Percentiles rank a stretch among this genome's conserved stretches.
phyloP scores from a whole-genome alignment of 2,888 invertebrate species.

The Drosophila tripunctata region DNA sequence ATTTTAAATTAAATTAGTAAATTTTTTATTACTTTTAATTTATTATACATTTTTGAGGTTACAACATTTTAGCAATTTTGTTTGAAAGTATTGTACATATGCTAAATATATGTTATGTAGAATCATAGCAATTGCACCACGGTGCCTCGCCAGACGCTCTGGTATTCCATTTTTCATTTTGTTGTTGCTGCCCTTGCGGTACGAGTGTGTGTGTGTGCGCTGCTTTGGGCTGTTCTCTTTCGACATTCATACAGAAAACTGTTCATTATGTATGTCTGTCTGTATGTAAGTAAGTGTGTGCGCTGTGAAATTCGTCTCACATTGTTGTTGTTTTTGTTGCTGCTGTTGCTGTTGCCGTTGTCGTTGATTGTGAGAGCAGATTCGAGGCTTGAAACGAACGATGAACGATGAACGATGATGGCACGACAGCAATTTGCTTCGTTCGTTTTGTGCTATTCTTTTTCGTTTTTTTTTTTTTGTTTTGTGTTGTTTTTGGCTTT shows the following conservation, averaged over 20 bases:
- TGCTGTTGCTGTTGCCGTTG: slow-evolving; percentile 37
- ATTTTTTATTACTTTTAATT: no score
- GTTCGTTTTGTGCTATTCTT: slow-evolving; percentile 26
- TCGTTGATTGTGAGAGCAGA: slow-evolving; percentile 34
- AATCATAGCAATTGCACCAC: slow-evolving; percentile 38
- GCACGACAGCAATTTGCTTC: slow-evolving; percentile 45
- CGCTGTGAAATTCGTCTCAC: no score
- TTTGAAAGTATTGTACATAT: no score
- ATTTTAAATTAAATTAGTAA: no score
- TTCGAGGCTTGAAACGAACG: slow-evolving; percentile 32
- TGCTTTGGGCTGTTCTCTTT: slow-evolving; percentile 57
- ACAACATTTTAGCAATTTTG: no score
- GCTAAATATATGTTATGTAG: not conserved
- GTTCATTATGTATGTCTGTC: slow-evolving; percentile 29
- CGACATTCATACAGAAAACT: slow-evolving; percentile 37
- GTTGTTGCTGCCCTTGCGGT: slow-evolving; percentile 44
- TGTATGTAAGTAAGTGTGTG: slow-evolving; percentile 14
- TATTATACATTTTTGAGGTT: no score
- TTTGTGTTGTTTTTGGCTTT: slow-evolving; percentile 29
- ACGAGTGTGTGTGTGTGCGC: slow-evolving; percentile 40
- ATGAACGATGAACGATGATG: no score
- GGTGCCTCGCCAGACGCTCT: slow-evolving; percentile 47
- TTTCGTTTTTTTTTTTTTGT: slow-evolving; percentile 34
- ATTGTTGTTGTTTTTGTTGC: slow-evolving; percentile 30
- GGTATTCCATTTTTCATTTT: slow-evolving; percentile 76